phyloP scores from a whole-genome alignment of 2,797 vertebrate species.

The Arctocebus calabarensis region DNA sequence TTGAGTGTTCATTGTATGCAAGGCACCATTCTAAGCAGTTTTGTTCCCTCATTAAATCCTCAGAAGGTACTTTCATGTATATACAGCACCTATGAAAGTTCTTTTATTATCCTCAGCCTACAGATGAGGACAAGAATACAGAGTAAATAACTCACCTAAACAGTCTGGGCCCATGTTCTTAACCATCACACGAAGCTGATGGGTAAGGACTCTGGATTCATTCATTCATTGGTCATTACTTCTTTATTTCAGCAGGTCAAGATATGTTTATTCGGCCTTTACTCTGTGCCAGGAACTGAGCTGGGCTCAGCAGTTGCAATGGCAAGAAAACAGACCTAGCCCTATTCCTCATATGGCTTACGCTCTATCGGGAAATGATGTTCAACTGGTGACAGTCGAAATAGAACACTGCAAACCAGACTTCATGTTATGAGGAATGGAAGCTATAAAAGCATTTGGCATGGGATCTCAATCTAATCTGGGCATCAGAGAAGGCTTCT shows the following conservation, averaged over 20 bases:
- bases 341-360: neutral
- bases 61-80: neutral
- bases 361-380: neutral
- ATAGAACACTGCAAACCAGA: neutral
- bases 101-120: neutral
- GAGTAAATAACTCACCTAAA: neutral
- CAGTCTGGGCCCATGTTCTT: neutral
- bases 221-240: neutral
- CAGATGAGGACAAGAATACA: neutral
- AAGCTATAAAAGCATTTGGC: neutral
- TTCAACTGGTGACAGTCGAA: neutral
- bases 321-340: neutral
- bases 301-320: neutral
- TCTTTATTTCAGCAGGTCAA: neutral
- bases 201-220: neutral
- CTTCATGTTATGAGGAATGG: neutral
- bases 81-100: neutral
- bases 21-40: neutral
- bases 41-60: neutral
- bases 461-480: neutral
- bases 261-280: neutral
- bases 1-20: neutral
- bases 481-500: neutral
- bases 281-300: neutral
- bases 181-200: neutral